phyloP scores from a whole-genome alignment of 30 jellyfish, hydroid and myxozoan species.

The Clytia hemisphaerica region DNA sequence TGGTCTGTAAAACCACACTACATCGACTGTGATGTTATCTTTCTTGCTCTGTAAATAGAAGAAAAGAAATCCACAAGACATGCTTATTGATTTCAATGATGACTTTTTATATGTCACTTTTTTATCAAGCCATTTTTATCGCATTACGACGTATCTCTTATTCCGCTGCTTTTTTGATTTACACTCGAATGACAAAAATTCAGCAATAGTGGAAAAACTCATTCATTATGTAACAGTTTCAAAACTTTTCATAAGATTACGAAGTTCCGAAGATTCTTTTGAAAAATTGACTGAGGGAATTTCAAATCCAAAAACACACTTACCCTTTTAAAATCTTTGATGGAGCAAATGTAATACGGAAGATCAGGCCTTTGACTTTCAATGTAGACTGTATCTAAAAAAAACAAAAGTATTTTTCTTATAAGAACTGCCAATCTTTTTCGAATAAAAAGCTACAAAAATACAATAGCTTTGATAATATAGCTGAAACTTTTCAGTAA shows the following conservation, averaged over 20 bases:
- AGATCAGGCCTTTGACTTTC: slow-evolving; percentile 96
- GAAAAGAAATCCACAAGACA: neutral
- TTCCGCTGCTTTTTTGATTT: too few relatives aligned
- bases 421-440: neutral
- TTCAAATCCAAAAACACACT: neutral
- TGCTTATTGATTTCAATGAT: neutral
- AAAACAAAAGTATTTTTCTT: neutral
- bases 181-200: too few relatives aligned
- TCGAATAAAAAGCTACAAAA: neutral
- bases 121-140: too few relatives aligned
- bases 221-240: too few relatives aligned
- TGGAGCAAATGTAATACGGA: slow-evolving; percentile 86
- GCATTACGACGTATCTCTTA: too few relatives aligned
- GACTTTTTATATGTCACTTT: too few relatives aligned
- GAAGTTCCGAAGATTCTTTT: too few relatives aligned
- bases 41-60: slow-evolving; percentile 70
- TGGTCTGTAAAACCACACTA: slow-evolving; percentile 97
- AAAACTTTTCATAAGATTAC: too few relatives aligned
- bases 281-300: too few relatives aligned
- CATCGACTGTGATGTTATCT: slow-evolving; percentile 86
- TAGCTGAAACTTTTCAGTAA: neutral
- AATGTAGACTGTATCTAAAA: slow-evolving; percentile 85
- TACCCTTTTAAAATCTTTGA: slow-evolving; percentile 85
- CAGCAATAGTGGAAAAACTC: too few relatives aligned
- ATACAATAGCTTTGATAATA: neutral